These are phyloP conservation scores for Aleiodes sp. DNA, from an alignment of 1,140 invertebrate genomes.

Conservation along the genomic window DNA sequence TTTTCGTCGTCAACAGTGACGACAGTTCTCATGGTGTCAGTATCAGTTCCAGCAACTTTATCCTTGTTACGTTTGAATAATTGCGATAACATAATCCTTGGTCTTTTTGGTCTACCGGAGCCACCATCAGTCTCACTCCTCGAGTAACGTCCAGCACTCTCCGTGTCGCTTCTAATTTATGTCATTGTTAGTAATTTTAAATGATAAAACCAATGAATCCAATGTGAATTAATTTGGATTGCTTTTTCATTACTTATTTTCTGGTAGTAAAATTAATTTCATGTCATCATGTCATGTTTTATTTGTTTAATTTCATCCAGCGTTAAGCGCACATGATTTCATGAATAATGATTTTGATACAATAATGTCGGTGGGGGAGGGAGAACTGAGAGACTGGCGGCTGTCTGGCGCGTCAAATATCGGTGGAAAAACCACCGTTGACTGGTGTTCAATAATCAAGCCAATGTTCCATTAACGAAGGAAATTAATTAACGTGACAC, in stretches of 20 bases:
- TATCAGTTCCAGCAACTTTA: slow-evolving; percentile 62
- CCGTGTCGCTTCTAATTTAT: slow-evolving; percentile 61
- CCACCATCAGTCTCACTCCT: slow-evolving; percentile 59
- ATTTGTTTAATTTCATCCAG: neutral
- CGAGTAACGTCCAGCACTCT: slow-evolving; percentile 64
- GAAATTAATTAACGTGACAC: slow-evolving; percentile 4
- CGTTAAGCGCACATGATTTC: neutral
- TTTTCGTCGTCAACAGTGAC: slow-evolving; percentile 62
- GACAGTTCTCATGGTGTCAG: slow-evolving; percentile 62
- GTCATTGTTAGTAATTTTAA: slow-evolving; percentile 5
- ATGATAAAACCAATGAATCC: slow-evolving; percentile 12
- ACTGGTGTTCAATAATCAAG: neutral
- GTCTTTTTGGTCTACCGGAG: slow-evolving; percentile 45
- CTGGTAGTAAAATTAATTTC: neutral
- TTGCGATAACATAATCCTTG: slow-evolving; percentile 53
- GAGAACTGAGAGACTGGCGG: neutral
- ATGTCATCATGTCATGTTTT: neutral
- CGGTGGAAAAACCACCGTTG: neutral
- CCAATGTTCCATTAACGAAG: neutral
- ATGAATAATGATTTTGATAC: slow-evolving; percentile 15
- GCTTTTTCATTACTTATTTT: neutral
- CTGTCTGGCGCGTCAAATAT: neutral
- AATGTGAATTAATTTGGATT: neutral
- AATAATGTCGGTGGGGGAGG: neutral
- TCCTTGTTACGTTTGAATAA: slow-evolving; percentile 64